Percentiles rank a stretch among this genome's conserved stretches.
These are phyloP conservation scores for Galeopterus variegatus DNA, from an alignment of 2,113 vertebrate species.

Conservation along the genomic window DNA sequence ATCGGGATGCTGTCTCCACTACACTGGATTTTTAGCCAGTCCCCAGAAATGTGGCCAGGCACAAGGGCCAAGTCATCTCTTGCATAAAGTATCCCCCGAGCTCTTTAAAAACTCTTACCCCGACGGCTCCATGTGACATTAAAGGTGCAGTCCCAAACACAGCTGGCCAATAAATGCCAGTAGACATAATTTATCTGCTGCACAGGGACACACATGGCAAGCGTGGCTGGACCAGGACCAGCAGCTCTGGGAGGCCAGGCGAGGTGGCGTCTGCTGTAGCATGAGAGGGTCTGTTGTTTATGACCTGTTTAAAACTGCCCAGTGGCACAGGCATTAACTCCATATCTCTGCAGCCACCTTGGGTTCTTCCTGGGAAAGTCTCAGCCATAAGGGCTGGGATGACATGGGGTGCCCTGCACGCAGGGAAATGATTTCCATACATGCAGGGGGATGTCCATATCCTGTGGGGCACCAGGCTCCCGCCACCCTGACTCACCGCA, in stretches of 20 bases:
- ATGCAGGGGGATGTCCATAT: too few species aligned
- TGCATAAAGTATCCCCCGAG: background rate
- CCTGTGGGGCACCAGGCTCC: too few species aligned
- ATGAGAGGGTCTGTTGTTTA: slow-evolving; percentile 64
- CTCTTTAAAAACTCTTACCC: background rate
- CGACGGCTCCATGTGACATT: accelerated
- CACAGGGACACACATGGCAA: background rate
- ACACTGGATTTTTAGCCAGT: background rate
- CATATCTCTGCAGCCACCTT: slow-evolving; percentile 62
- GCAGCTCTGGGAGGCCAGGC: accelerated
- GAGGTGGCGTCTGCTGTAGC: background rate
- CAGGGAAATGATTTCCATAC: too few species aligned
- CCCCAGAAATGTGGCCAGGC: background rate
- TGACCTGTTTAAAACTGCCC: background rate
- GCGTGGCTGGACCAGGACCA: background rate
- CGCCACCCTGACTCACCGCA: too few species aligned
- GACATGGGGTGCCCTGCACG: background rate
- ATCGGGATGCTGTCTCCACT: accelerated
- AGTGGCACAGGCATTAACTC: slow-evolving; percentile 42
- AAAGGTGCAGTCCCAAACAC: background rate
- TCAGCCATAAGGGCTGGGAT: background rate
- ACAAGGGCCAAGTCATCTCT: accelerated
- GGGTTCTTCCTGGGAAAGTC: slow-evolving; percentile 66
- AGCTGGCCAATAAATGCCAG: background rate
- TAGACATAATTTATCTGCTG: background rate